These are phyloP conservation scores for Pseudotriccus pelzelni DNA, from an alignment of 2,797 vertebrate species.

Conservation along the genomic window DNA sequence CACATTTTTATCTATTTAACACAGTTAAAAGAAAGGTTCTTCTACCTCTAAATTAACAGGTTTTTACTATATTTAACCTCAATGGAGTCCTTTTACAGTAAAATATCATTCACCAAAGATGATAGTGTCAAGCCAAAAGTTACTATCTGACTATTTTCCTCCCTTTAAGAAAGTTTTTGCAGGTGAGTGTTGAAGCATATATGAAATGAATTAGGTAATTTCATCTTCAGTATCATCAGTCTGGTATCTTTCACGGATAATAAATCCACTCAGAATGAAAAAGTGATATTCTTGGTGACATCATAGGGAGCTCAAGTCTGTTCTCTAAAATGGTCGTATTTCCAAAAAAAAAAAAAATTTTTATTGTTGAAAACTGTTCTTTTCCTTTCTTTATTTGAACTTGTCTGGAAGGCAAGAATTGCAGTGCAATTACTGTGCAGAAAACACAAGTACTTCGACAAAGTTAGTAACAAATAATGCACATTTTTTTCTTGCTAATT, in stretches of 20 bases:
- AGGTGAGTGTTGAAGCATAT: background rate
- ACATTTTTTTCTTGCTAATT: background rate
- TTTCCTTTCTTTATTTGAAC: background rate
- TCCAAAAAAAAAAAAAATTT: background rate
- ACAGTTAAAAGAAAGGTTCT: background rate
- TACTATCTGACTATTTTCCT: background rate
- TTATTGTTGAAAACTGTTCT: background rate
- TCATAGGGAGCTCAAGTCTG: background rate
- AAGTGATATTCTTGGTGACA: background rate
- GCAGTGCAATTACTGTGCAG: background rate
- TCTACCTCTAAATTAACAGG: background rate
- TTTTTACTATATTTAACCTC: background rate
- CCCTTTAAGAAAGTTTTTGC: background rate
- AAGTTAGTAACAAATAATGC: background rate
- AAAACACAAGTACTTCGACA: background rate
- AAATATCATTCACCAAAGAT: background rate
- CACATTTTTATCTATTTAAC: rapidly evolving
- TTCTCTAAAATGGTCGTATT: background rate
- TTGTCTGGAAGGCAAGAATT: background rate
- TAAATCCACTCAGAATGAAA: background rate
- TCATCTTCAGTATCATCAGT: background rate
- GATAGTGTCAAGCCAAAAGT: background rate
- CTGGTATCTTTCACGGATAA: background rate
- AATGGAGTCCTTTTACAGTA: background rate
- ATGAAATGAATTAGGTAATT: background rate